Percentiles rank a stretch among this genome's conserved stretches.
Conservation (phyloP, 2,113 vertebrate species). For the Lophius piscatorius region DNA sequence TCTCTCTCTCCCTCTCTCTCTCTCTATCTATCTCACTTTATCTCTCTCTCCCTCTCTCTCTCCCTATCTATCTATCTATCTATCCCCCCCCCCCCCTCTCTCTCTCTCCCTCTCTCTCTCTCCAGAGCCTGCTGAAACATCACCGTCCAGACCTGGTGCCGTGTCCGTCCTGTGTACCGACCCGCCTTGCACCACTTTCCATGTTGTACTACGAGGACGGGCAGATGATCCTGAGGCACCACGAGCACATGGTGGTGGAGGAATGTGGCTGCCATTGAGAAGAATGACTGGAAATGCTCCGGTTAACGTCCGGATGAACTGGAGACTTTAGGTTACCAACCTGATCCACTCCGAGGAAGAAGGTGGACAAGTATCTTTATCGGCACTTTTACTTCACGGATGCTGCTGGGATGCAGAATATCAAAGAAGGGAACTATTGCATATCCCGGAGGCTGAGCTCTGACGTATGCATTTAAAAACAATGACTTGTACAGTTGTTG, state of each 20-base stretch:
- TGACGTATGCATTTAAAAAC: background rate
- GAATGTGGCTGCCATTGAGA: conserved; percentile 88
- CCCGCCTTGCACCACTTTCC: conserved; percentile 83
- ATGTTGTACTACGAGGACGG: conserved; percentile 89
- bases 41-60: conserved; percentile 4
- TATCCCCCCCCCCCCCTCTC: conserved; percentile 5
- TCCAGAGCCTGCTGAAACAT: conserved; percentile 86
- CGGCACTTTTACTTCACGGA: conserved; percentile 2
- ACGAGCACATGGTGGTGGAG: conserved; percentile 86
- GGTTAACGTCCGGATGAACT: background rate
- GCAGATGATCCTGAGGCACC: conserved; percentile 81
- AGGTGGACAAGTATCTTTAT: conserved; percentile 38
- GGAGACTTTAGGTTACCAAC: no score
- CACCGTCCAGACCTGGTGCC: conserved; percentile 83
- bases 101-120: conserved; percentile 4
- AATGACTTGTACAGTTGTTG: background rate
- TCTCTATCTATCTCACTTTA: conserved; percentile 4
- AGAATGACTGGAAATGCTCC: background rate
- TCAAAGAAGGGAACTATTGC: background rate
- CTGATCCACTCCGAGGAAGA: background rate
- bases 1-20: conserved; percentile 4
- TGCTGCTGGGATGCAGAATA: conserved; percentile 13
- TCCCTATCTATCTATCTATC: no score
- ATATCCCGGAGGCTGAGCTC: background rate
- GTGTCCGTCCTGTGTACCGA: conserved; percentile 83